Evolutionary conservation across 2,888 invertebrate species (phyloP), one percentile per base, ranked within the genome.

Genomic region (Panopea generosa): DNA sequence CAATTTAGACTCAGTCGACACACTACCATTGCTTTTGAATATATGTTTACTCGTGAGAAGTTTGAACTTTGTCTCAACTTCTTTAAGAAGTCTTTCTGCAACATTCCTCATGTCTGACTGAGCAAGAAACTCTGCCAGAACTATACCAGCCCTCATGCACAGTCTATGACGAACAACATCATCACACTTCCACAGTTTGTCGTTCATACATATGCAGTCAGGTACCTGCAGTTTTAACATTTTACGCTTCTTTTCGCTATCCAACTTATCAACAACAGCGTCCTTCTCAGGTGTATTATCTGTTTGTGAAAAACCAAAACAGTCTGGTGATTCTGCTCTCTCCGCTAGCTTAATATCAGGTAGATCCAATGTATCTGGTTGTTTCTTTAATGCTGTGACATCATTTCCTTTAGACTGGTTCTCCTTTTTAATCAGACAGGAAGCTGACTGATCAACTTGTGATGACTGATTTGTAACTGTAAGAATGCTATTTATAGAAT

Each of bases 281-380:
- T 63, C 57, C 53, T 63, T 77, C 29, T 77, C 70, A 33, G 73
- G 73, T 29, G 68, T 79, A 43, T 27, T n/a, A n/a, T 33, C 33
- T 7, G 67, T 29, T 18, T 69, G 50, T 24, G 77, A 47, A 53
- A 81, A 77, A 18, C 81, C 81, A 72, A 77, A 74, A 52, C 65
- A 65, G 9, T 69, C 72, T n/a, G 47, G 49, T 26, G 43, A 16
- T 24, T 59, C 59, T 3, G 11, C 20, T 24, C 18, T 47, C 20
- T 40, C 61, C 11, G 11, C 33, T 7, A 11, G 6, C 33, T 7
- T 33, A 33, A 4, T 38, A 20, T 62, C 33, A 4, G 33, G 11
- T 33, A 33, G 55, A 45, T 47, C 29, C 33, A 24, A 26, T 29
- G 26, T 18, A 18, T 16, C 22, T 3, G 11, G 9, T 18, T 4